phyloP scores from a whole-genome alignment of 2,113 vertebrate species.

The Lagopus leucura region DNA sequence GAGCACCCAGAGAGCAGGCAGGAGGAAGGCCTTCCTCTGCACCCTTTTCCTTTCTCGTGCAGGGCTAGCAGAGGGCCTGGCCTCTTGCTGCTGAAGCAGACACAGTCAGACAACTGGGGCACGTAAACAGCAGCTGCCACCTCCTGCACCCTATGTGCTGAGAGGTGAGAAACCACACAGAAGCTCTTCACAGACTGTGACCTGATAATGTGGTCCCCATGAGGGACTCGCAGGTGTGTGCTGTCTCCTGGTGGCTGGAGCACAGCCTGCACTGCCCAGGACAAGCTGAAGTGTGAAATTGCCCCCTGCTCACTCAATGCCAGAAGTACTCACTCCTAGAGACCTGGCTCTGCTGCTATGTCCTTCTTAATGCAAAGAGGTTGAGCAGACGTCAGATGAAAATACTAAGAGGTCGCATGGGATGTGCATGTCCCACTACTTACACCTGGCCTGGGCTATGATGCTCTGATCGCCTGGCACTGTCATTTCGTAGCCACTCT shows the following conservation, averaged over 20 bases:
- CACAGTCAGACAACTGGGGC: too few relatives aligned
- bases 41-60: not conserved
- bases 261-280: not conserved
- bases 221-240: not conserved
- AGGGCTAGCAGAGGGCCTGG: not conserved
- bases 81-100: not conserved
- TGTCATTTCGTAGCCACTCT: not conserved
- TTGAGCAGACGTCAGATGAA: not conserved
- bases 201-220: not conserved
- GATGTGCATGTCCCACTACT: not conserved
- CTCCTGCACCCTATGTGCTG: not conserved
- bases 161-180: not conserved
- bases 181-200: not conserved
- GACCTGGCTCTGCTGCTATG: not conserved
- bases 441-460: not conserved
- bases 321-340: not conserved
- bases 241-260: not conserved
- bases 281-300: not conserved
- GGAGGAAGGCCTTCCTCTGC: not conserved
- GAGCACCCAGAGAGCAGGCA: not conserved
- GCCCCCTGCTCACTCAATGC: not conserved
- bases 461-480: rapidly evolving
- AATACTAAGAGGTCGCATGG: not conserved
- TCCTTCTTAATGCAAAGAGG: not conserved
- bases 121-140: not conserved